phyloP scores from a whole-genome alignment of 2,113 vertebrate genomes.

The Aptenodytes forsteri region DNA sequence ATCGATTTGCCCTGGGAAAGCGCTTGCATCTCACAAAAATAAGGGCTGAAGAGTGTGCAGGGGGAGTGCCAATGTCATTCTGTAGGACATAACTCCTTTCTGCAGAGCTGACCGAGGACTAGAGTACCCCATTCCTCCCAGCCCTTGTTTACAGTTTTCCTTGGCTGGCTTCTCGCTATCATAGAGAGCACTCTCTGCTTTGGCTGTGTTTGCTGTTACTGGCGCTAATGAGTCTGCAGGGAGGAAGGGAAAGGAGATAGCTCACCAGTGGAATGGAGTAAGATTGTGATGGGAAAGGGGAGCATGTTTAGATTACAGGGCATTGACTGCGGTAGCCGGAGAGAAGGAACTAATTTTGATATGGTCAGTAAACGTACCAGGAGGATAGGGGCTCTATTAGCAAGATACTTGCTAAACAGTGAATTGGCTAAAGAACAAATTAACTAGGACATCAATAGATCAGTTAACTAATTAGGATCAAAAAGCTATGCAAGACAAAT shows the following conservation, averaged over 20 bases:
- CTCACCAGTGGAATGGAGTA: not conserved
- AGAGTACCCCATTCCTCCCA: not conserved
- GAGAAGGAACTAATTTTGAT: not conserved
- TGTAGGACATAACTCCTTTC: not conserved
- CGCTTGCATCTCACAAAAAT: not conserved
- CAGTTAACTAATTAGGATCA: not conserved
- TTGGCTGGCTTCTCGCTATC: not conserved
- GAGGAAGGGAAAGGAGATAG: not conserved
- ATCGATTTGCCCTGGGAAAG: not conserved
- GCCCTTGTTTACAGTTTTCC: not conserved
- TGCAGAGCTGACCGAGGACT: not conserved
- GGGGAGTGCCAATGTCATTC: not conserved
- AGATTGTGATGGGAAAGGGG: not conserved
- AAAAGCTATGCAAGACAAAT: not conserved
- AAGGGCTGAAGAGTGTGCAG: not conserved
- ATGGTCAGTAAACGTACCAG: not conserved
- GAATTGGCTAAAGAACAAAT: not conserved
- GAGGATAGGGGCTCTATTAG: not conserved
- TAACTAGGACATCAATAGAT: not conserved
- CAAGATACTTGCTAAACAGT: not conserved
- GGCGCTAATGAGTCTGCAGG: not conserved
- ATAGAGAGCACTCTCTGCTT: not conserved
- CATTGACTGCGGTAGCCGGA: not conserved
- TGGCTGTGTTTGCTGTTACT: not conserved
- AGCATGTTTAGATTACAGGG: not conserved